Conservation (phyloP, 2,113 vertebrate genomes). For the Hypomesus transpacificus region DNA sequence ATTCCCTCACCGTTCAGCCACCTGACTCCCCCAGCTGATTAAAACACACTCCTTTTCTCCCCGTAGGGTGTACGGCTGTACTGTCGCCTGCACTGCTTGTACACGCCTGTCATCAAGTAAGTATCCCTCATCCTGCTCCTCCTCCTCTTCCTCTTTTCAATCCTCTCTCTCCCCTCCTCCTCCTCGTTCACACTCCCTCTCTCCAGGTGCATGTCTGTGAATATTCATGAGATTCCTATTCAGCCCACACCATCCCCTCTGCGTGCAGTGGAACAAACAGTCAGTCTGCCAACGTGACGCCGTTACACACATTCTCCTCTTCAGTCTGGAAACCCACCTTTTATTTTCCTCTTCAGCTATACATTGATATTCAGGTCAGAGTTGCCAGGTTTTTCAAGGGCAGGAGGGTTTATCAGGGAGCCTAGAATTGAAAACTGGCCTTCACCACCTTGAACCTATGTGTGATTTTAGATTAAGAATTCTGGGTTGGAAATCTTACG, state of each 20-base stretch:
- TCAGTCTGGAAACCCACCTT: not conserved
- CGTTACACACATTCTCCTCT: not conserved
- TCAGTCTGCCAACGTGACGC: not conserved
- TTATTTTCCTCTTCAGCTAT: not conserved
- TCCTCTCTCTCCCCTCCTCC: conserved; percentile 30
- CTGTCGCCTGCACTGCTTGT: conserved; percentile 94
- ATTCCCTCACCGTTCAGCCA: too few relatives aligned
- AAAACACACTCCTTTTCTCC: conserved; percentile 54
- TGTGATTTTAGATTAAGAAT: not conserved
- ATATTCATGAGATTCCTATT: conserved; percentile 54
- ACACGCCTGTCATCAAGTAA: conserved; percentile 94
- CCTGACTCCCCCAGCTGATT: too few relatives aligned
- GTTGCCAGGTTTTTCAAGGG: not conserved
- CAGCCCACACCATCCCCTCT: conserved; percentile 18
- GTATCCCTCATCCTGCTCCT: conserved; percentile 54
- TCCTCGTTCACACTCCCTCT: conserved; percentile 9
- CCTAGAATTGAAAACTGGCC: not conserved
- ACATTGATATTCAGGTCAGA: not conserved
- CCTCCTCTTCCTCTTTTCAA: not conserved
- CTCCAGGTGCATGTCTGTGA: conserved; percentile 50
- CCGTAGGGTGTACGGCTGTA: conserved; percentile 92
- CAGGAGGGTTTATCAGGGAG: not conserved
- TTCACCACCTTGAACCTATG: not conserved
- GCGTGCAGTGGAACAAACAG: conserved; percentile 35
- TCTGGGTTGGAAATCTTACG: not conserved